Base-by-base conservation (phyloP, 2,888 invertebrate genomes). In the Tetragnatha montana region DNA sequence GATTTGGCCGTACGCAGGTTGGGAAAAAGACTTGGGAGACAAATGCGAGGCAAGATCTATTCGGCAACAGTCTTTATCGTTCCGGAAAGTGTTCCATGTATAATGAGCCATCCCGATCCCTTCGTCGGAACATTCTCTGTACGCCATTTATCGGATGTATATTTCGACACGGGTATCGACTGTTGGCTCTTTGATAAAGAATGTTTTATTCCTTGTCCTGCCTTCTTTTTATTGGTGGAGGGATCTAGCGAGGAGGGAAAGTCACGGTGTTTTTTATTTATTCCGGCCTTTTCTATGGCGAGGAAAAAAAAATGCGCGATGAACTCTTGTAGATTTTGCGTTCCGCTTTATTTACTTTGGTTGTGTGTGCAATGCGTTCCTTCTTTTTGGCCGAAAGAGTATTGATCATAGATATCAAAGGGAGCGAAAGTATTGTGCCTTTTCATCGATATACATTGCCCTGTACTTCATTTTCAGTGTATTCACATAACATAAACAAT, bases 111-210 rank as follows among this genome's bases (percentile, higher is more conserved):
- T 71, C 73, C 19, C 51, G n/a, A 51, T 76, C 81, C 81, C 17
- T 10, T 3, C 74, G 10, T 50, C 19, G 69, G 47, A 22, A 47
- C 80, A 50, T 51, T 81, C 35, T 79, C 74, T 60, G 60, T 49
- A 69, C 68, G n/a, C 47, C 70, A 82, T 82, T 88, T 88, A 88
- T 88, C 74, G 81, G 60, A 82, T 60, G 88, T 35, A 60, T 83
- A 74, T 79, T 79, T 73, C 79, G 78, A 68, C 79, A 70, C 21
- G 22, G 50, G 82, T 21, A 78, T 50, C 21, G 70, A 35, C 35
- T 73, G 82, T 35, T 35, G 35, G 22, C 14, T 35, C 60, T 79
- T 69, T 88, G 88, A 88, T 88, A 83, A 88, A 74, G 87, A 49
- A 78, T 74, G 74, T 73, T 81, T 71, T 79, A 22, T 51, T 14